phyloP scores from a whole-genome alignment of 2,888 invertebrate species.

The Blera fallax region DNA sequence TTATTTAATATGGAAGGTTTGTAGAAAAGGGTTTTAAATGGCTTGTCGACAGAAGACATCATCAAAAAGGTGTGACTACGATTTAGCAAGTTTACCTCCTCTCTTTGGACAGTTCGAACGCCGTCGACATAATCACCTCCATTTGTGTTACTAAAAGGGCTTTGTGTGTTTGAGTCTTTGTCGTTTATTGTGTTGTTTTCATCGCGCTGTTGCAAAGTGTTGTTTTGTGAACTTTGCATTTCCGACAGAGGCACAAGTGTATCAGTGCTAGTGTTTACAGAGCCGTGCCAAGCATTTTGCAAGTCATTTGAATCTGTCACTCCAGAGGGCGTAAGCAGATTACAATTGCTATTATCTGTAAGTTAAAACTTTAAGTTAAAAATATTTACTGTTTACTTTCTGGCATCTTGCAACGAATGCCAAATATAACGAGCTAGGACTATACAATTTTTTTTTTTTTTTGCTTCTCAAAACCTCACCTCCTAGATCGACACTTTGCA shows the following conservation, averaged over 20 bases:
- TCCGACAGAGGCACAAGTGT: constrained; percentile 81
- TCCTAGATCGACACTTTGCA: constrained; percentile 77
- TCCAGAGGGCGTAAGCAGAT: constrained; percentile 51
- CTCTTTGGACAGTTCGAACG: constrained; percentile 55
- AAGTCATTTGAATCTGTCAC: constrained; percentile 56
- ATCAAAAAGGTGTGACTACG: too few relatives aligned
- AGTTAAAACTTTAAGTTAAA: constrained; percentile 22
- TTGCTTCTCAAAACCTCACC: constrained; percentile 70
- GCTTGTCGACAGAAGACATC: too few relatives aligned
- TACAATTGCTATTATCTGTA: constrained; percentile 60
- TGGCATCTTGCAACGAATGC: neutral
- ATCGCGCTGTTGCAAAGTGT: neutral
- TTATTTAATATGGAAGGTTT: too few relatives aligned
- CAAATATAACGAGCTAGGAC: neutral
- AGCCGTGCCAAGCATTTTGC: constrained; percentile 77
- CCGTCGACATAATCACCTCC: constrained; percentile 42
- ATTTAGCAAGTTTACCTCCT: constrained; percentile 40
- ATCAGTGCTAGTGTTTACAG: constrained; percentile 83
- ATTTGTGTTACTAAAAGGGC: constrained; percentile 38
- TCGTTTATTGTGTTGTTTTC: constrained; percentile 23
- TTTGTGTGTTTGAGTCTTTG: constrained; percentile 43
- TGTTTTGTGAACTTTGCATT: constrained; percentile 50
- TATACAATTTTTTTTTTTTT: neutral
- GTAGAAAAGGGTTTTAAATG: too few relatives aligned
- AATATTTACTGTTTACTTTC: constrained; percentile 1